Percentiles rank a stretch among this genome's conserved stretches.
phyloP scores from a whole-genome alignment of 1,140 invertebrate genomes.

The Ganaspis sp. region DNA sequence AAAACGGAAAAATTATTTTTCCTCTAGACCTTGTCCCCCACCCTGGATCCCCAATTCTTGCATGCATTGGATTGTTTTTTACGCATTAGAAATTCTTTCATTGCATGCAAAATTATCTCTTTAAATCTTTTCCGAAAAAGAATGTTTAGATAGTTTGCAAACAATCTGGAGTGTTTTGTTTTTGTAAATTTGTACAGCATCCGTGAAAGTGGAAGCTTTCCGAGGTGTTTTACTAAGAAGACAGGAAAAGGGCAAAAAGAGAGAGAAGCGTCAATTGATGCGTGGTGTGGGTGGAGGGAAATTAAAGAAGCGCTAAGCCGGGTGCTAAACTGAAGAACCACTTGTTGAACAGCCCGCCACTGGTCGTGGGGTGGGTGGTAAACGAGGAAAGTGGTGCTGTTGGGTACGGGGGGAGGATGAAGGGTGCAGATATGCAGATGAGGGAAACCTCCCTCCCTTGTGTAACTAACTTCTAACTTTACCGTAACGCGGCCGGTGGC shows the following conservation, averaged over 20 bases:
- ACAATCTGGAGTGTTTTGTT: background rate
- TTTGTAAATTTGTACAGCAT: too few relatives aligned
- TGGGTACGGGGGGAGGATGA: constrained; percentile 41
- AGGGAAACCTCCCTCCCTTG: constrained; percentile 63
- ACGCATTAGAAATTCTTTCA: too few relatives aligned
- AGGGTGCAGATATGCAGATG: constrained; percentile 74
- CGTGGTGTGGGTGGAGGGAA: constrained; percentile 60
- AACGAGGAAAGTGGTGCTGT: constrained; percentile 41
- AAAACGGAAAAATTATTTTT: too few relatives aligned
- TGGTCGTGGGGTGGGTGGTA: constrained; percentile 52
- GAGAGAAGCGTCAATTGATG: constrained; percentile 29
- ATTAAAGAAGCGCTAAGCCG: constrained; percentile 76
- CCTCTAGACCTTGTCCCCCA: too few relatives aligned
- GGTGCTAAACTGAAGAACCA: constrained; percentile 75
- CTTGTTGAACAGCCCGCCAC: constrained; percentile 71
- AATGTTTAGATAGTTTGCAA: background rate
- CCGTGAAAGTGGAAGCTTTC: too few relatives aligned
- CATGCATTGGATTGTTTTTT: too few relatives aligned
- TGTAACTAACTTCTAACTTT: constrained; percentile 73
- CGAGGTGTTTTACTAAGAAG: constrained; percentile 14
- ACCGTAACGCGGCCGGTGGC: constrained; percentile 46
- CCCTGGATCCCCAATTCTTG: too few relatives aligned
- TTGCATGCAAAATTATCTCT: too few relatives aligned
- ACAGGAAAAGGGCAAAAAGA: constrained; percentile 4
- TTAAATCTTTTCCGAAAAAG: too few relatives aligned